Base-by-base conservation (phyloP, 2,797 vertebrate species). In the Danionella dracula region DNA sequence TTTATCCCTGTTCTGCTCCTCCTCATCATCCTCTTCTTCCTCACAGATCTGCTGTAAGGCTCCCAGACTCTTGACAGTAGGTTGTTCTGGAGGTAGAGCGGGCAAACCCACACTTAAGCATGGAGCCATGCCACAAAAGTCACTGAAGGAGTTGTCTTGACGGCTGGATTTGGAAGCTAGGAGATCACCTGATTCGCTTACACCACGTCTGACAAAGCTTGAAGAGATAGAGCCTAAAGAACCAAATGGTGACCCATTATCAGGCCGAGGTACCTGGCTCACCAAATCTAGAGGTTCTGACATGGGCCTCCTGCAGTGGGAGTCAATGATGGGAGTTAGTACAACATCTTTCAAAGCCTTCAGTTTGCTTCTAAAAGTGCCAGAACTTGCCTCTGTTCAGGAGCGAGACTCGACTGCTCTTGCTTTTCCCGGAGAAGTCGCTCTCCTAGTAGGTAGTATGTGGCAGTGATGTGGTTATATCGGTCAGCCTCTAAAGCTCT, bases 11-110 rank as follows among this genome's bases (percentile, higher is more conserved):
- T 77, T 67, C 2, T 78, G 68, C 23, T 78, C 72, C 17, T 81
- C 83, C 0, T 83, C 84, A 0, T 85, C 83, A 0, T 91, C 89
- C 4, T 90, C 90, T 0, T 89, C 90, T 4, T 90, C 90, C 66
- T 91, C 90, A 69, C 85, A 90, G 69, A 91, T 91, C 79, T 90
- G 91, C 78, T 92, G 92, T 32, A 94, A 82, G 0, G 89, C 88
- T 0, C 85, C 85, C 1, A 88, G 78, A 68, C 81, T 91, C 82
- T 88, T 92, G 44, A 84, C 59, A 23, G 80, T 46, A 2, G 86
- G 82, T 45, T 90, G 90, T 1, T 90, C 88, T 8, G 1, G 78
- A 1, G 4, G 85, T 73, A 83, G 66, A 4, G 87, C 81, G 15
- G 79, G 83, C 37, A 90, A 76, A 48, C 83, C 80, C 15, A 87